phyloP scores from a whole-genome alignment of 1,140 invertebrate genomes.

The Papilio machaon region DNA sequence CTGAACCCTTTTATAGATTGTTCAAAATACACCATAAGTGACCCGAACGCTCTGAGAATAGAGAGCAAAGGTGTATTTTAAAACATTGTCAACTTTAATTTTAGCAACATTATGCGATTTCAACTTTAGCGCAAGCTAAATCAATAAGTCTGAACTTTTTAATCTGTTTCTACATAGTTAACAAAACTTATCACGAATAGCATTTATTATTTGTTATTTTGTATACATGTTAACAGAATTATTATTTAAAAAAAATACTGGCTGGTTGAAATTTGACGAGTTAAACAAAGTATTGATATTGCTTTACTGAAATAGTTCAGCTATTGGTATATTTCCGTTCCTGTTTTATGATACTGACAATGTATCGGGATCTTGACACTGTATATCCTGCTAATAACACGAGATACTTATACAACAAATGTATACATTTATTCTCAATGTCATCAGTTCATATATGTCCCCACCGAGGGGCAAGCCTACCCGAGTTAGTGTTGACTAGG shows the following conservation, averaged over 20 bases:
- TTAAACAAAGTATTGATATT: neutral
- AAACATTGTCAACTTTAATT: neutral
- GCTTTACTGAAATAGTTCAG: slow-evolving; percentile 13
- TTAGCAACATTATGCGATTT: too few relatives aligned
- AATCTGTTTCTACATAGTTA: too few relatives aligned
- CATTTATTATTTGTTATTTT: too few relatives aligned
- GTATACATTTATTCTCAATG: neutral
- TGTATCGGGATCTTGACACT: slow-evolving; percentile 27
- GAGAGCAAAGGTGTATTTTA: neutral
- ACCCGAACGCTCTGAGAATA: neutral
- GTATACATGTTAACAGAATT: too few relatives aligned
- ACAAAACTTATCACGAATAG: too few relatives aligned
- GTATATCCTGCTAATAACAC: neutral
- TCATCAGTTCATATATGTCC: too few relatives aligned
- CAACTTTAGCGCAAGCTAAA: too few relatives aligned
- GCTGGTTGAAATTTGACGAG: neutral
- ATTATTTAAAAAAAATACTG: too few relatives aligned
- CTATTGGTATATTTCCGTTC: neutral
- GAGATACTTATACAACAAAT: neutral
- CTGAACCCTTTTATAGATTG: slow-evolving; percentile 8
- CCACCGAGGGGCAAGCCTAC: too few relatives aligned
- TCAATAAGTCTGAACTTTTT: too few relatives aligned
- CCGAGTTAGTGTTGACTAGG: too few relatives aligned
- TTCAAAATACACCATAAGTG: neutral
- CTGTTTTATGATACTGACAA: slow-evolving; percentile 18